phyloP scores from a whole-genome alignment of 35 echinoderm and acorn worm species.

The Ophiothrix spiculata region DNA sequence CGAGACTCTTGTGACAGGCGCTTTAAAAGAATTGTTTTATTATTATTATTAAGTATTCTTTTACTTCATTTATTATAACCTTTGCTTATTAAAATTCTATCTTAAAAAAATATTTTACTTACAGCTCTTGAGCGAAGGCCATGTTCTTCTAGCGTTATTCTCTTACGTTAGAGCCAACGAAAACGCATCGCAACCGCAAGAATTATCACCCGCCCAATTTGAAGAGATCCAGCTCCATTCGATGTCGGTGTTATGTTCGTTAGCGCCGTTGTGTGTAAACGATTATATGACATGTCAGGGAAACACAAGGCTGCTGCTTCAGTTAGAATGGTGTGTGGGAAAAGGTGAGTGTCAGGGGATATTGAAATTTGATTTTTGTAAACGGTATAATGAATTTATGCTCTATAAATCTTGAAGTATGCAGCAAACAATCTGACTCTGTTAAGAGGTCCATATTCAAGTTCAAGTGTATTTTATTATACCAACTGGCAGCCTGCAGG shows the following conservation, averaged over 20 bases:
- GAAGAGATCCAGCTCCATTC: conserved; percentile 94
- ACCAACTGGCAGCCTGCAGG: too few relatives aligned
- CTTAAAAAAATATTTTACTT: not conserved
- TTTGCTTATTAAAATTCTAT: not conserved
- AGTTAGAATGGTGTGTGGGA: conserved; percentile 97
- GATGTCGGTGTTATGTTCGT: conserved; percentile 71
- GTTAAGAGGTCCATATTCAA: too few relatives aligned
- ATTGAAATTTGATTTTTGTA: not conserved
- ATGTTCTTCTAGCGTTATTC: conserved; percentile 74
- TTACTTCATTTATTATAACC: not conserved
- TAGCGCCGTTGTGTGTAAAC: conserved; percentile 78
- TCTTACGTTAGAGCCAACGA: conserved; percentile 84
- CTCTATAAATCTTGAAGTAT: too few relatives aligned
- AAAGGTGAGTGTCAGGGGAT: conserved; percentile 63
- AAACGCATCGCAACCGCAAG: conserved; percentile 79
- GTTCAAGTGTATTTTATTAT: too few relatives aligned
- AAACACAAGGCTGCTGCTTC: conserved; percentile 79
- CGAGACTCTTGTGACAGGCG: too few relatives aligned
- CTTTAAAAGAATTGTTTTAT: too few relatives aligned
- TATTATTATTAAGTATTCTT: not conserved
- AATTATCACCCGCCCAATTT: conserved; percentile 96
- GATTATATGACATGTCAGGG: conserved; percentile 98
- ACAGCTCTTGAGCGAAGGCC: conserved; percentile 73
- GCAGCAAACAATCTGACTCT: too few relatives aligned
- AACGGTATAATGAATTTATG: too few relatives aligned